A percentile compares a stretch with the other conserved stretches of the same genome.
Evolutionary conservation across 2,888 invertebrate species (phyloP).

Genomic region (Cryptocheilus praepositus): DNA sequence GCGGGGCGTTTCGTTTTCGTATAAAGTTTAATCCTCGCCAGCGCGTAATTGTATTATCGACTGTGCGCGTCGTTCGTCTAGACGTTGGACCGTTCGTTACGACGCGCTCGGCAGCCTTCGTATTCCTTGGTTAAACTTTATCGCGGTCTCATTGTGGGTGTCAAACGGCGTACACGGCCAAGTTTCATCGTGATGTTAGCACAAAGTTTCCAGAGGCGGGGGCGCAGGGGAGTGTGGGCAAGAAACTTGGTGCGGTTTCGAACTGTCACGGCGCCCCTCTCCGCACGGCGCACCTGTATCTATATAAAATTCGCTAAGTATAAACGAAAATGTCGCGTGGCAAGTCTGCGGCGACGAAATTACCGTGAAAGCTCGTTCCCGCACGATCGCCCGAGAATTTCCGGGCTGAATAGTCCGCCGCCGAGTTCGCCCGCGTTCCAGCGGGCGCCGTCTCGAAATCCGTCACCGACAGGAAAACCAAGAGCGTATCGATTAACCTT

Average conservation of each 20-base stretch:
- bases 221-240: background rate
- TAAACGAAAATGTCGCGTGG: constrained; percentile 36
- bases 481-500: no score
- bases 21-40: no score
- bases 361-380: constrained; percentile 11
- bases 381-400: background rate
- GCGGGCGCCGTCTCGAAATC: no score
- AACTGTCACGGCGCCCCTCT: constrained; percentile 15
- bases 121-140: constrained; percentile 26
- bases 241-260: constrained; percentile 33
- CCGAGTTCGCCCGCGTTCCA: no score
- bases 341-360: constrained; percentile 24
- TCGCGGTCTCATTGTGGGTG: constrained; percentile 27
- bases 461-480: no score
- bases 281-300: background rate
- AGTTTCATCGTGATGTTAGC: constrained; percentile 14
- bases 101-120: background rate
- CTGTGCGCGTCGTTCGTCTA: background rate
- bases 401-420: no score
- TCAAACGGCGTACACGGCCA: constrained; percentile 31
- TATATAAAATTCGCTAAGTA: constrained; percentile 38
- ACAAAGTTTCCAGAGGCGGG: constrained; percentile 25
- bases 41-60: no score
- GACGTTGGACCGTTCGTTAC: background rate
- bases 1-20: no score